Base-by-base conservation (phyloP, 2,888 invertebrate species). In the Branchellion lobata region DNA sequence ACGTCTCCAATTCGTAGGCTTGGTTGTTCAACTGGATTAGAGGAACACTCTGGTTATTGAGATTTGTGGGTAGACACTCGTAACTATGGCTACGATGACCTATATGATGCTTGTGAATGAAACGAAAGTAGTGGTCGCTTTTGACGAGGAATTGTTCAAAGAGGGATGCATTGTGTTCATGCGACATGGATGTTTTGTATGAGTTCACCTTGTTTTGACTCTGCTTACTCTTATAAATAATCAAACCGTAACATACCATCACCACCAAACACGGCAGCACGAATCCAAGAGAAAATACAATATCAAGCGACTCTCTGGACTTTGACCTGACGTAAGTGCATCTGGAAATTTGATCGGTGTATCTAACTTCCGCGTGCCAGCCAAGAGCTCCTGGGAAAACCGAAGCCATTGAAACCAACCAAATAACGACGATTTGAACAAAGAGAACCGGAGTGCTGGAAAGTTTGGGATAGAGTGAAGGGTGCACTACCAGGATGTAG, bases 291-390 rank as follows among this genome's bases (percentile, higher is more conserved):
- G 31, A 40, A 57, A 81, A 79, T 27, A 81, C 79, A 27, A 81
- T 80, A 29, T 61, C 71, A 29, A 81, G 79, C 2, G 79, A 75
- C 33, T 40, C 47, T 8, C 51, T 40, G 18, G 81, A 81, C 47
- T 51, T 47, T 24, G 75, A 65, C 24, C 81, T 68, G 18, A 81
- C 65, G 79, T 81, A 81, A 14, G 40, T 81, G 27, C 81, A 81
- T 18, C 81, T 73, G 14, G 71, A 31, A 14, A 80, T 69, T 53
- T 81, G 79, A n/a, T 81, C 81, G 2, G 81, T 80, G 79, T 81
- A 81, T 29, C 71, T 51, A 8, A 81, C 81, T n/a, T 69, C 71
- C 27, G 81, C 79, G 24, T 76, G 61, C 79, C 79, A 80, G 29
- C 81, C 81, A 24, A 81, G 33, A 8, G 53, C 61, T 14, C 81